Conservation (phyloP, 2,113 vertebrate species). For the Picathartes gymnocephalus region DNA sequence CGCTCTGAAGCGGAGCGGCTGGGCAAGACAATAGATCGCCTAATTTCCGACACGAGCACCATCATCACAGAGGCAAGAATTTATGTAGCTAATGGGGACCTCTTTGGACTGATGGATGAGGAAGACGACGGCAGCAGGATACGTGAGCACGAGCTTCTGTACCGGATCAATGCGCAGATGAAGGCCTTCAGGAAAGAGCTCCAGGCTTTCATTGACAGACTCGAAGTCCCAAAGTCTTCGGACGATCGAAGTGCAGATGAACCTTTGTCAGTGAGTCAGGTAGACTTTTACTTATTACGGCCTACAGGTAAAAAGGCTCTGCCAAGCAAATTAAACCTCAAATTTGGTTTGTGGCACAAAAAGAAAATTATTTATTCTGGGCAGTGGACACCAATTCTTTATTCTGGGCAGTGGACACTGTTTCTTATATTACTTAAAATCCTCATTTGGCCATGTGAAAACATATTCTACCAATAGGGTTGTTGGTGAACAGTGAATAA, state of each 20-base stretch:
- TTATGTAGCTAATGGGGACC: constrained; percentile 91
- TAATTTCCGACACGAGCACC: constrained; percentile 95
- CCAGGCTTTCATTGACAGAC: constrained; percentile 94
- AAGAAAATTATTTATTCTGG: background rate
- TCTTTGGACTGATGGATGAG: constrained; percentile 91
- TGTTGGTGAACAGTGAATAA: background rate
- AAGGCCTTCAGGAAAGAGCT: constrained; percentile 97
- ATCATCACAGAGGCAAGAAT: constrained; percentile 95
- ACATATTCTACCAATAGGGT: background rate
- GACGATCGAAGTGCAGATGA: constrained; percentile 89
- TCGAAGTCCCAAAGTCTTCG: constrained; percentile 91
- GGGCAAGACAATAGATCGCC: constrained; percentile 93
- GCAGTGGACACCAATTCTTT: background rate
- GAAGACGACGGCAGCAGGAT: constrained; percentile 94
- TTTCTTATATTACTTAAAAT: background rate
- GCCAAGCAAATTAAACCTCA: constrained; percentile 2
- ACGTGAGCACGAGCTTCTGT: constrained; percentile 94
- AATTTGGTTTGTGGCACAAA: background rate
- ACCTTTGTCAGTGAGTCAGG: constrained; percentile 96
- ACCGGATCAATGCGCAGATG: constrained; percentile 98
- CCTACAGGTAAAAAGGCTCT: constrained; percentile 65
- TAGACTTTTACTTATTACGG: constrained; percentile 77
- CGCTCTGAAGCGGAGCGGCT: constrained; percentile 93
- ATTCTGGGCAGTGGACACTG: background rate
- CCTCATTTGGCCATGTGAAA: background rate